Conservation (phyloP, 2,113 vertebrate genomes). For the Melanerpes aurifrons region DNA sequence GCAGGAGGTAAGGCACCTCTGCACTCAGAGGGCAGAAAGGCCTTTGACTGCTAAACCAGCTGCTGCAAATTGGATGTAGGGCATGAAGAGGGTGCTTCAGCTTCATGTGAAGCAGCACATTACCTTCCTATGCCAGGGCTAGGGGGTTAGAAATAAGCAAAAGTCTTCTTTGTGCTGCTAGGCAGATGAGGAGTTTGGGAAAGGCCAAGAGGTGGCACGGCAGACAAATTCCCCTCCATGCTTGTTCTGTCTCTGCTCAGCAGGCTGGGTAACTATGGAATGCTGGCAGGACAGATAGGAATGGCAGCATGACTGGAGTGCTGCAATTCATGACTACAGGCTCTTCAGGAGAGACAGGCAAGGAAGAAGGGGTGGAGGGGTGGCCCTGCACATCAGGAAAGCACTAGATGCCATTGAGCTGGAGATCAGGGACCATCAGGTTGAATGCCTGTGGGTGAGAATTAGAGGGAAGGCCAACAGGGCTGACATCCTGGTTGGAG, state of each 20-base stretch:
- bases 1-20: neutral
- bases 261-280: neutral
- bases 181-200: neutral
- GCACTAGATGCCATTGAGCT: too few species aligned
- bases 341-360: too few species aligned
- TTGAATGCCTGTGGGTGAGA: too few species aligned
- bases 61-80: neutral
- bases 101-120: neutral
- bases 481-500: too few species aligned
- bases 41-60: neutral
- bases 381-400: too few species aligned
- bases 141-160: neutral
- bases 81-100: neutral
- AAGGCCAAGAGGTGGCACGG: neutral
- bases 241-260: neutral
- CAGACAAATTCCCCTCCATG: rapidly evolving
- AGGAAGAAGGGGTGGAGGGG: too few species aligned
- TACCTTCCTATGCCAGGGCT: neutral
- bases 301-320: too few species aligned
- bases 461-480: too few species aligned
- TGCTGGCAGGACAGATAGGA: neutral
- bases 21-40: neutral
- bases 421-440: too few species aligned
- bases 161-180: neutral
- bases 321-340: too few species aligned